A percentile compares a stretch with the other conserved stretches of the same genome.
Evolutionary conservation across 2,888 invertebrate genomes (phyloP).

Genomic region (Callinectes sapidus): DNA sequence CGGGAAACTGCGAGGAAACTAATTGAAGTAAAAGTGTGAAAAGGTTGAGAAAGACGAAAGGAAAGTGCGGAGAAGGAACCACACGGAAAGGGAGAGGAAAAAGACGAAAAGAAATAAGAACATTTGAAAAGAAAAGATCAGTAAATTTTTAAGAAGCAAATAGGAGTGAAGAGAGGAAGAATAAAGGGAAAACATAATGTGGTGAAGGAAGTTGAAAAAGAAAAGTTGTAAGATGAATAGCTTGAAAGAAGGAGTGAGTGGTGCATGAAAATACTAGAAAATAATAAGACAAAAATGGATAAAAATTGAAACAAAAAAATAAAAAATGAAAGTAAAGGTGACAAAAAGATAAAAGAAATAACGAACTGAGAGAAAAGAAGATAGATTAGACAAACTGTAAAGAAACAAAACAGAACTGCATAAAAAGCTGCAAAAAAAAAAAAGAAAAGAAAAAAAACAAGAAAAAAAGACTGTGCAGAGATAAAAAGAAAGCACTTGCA

Average conservation of each 20-base stretch:
- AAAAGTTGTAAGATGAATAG: no score
- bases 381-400: background rate
- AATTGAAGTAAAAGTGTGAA: background rate
- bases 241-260: no score
- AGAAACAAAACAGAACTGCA: background rate
- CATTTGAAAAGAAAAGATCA: background rate
- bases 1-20: background rate
- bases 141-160: no score
- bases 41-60: background rate
- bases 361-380: background rate
- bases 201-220: no score
- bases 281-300: no score
- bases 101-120: background rate
- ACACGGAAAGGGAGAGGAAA: background rate
- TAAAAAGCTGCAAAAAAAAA: background rate
- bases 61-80: background rate
- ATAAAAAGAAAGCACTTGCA: no score
- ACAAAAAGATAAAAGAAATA: background rate
- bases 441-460: background rate
- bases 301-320: no score
- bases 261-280: no score
- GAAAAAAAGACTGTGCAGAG: no score
- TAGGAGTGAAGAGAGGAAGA: no score
- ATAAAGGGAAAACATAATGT: no score
- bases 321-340: background rate